Percentiles rank a stretch among this genome's conserved stretches.
These are phyloP conservation scores for Scolopax mira DNA, from an alignment of 2,113 vertebrate species.

Conservation along the genomic window DNA sequence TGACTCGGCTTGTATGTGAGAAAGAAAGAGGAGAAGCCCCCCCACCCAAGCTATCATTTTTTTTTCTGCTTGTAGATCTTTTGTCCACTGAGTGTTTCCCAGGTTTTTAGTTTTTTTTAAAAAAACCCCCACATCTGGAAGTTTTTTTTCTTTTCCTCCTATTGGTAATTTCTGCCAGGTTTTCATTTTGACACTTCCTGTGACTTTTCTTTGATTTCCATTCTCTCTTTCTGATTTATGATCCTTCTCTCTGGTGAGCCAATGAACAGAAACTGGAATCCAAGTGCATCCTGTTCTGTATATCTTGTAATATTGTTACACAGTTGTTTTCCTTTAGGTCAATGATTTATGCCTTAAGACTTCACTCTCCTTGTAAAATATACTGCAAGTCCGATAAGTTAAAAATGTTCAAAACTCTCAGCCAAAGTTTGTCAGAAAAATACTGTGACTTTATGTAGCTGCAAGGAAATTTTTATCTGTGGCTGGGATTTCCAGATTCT, in stretches of 20 bases:
- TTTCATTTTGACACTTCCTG: conserved; percentile 69
- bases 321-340: conserved; percentile 66
- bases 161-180: conserved; percentile 62
- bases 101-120: not conserved
- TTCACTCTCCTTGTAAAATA: conserved; percentile 57
- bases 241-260: conserved; percentile 42
- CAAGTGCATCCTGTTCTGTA: conserved; percentile 60
- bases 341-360: conserved; percentile 50
- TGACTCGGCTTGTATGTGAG: not conserved
- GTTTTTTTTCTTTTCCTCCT: conserved; percentile 33
- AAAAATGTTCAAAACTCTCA: conserved; percentile 42
- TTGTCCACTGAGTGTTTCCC: conserved; percentile 25
- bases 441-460: conserved; percentile 7
- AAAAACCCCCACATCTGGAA: conserved; percentile 39
- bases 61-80: conserved; percentile 30
- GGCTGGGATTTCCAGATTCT: conserved; percentile 32
- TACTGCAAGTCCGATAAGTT: conserved; percentile 14
- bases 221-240: conserved; percentile 61
- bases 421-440: conserved; percentile 48
- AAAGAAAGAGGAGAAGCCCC: not conserved
- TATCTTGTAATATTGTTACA: conserved; percentile 59
- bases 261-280: conserved; percentile 50
- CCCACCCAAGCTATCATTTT: not conserved
- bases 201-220: conserved; percentile 65
- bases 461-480: conserved; percentile 50